Evolutionary conservation across 2,797 vertebrate species (phyloP), one percentile per base, ranked within the genome.

Genomic region (Sebastes trivittatus): DNA sequence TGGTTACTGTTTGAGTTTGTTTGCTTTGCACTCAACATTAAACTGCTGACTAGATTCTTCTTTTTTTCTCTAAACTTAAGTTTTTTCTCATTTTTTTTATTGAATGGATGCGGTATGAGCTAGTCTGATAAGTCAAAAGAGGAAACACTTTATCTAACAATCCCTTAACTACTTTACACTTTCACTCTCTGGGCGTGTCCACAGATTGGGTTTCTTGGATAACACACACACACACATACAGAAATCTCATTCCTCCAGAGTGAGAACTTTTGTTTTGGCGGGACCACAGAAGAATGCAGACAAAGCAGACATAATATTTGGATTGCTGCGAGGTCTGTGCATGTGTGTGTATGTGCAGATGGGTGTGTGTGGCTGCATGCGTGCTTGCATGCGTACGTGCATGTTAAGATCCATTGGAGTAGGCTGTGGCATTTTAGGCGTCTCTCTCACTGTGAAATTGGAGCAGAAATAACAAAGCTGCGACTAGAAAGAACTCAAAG

Each of bases 241-340:
- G 55, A 86, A 78, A 86, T 77, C 52, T 89, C 89, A 88, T 92
- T 94, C 89, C 89, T 92, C 88, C 88, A 88, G 85, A 91, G 92
- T 93, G 89, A 94, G 94, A 94, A 92, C 91, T 94, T 95, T 96
- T 96, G 94, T 96, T 96, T 96, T 96, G 95, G 95, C 94, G 93
- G 92, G 93, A 85, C 88, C 73, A 71, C 84, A 92, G 89, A 95
- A 95, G 95, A 95, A 95, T 96, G 94, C 94, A 93, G 94, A 93
- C 92, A 93, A 94, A 95, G 94, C 95, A 96, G 95, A 96, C 95
- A 96, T 96, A 96, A 96, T 96, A 96, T 96, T 96, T 96, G 94
- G 94, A 95, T 95, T 96, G 91, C 93, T 95, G 89, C 89, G 78
- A 95, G 94, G 90, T 88, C 88, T 54, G 27, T 87, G 83, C 72